A percentile compares a stretch with the other conserved stretches of the same genome.
These are phyloP conservation scores for Eubucco bourcierii DNA, from an alignment of 2,113 vertebrate genomes.

Conservation along the genomic window DNA sequence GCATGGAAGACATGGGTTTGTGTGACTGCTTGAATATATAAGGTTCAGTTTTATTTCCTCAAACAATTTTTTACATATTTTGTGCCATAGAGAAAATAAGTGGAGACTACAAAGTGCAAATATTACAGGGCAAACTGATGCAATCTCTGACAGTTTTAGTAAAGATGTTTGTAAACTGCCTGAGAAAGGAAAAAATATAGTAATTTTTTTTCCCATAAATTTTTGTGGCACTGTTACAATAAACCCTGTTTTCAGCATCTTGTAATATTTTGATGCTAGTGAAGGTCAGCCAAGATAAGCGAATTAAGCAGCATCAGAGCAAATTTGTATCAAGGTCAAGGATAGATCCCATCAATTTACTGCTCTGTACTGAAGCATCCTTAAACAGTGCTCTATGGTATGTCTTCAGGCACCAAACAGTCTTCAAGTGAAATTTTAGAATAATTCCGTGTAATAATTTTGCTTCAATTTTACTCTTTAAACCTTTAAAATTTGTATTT, in stretches of 20 bases:
- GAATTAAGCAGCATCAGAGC: not conserved
- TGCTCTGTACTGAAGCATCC: not conserved
- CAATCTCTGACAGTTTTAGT: not conserved
- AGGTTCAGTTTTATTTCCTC: not conserved
- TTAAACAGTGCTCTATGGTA: not conserved
- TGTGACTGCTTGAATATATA: not conserved
- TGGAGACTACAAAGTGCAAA: not conserved
- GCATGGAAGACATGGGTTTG: not conserved
- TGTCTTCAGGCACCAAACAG: not conserved
- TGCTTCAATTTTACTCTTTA: not conserved
- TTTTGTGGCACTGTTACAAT: not conserved
- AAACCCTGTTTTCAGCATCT: not conserved
- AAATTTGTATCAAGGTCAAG: not conserved
- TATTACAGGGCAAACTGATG: not conserved
- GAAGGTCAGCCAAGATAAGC: not conserved
- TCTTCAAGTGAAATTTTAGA: not conserved
- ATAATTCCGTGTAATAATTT: not conserved
- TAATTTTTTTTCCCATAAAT: not conserved
- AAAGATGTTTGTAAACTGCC: not conserved
- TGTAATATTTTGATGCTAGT: not conserved
- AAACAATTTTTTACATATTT: not conserved
- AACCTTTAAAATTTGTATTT: too few relatives aligned
- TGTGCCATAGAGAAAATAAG: accelerated
- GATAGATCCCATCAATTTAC: not conserved
- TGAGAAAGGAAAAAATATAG: not conserved